Evolutionary conservation across 2,797 vertebrate species (phyloP).

Genomic region (Buphagus erythrorhynchus): DNA sequence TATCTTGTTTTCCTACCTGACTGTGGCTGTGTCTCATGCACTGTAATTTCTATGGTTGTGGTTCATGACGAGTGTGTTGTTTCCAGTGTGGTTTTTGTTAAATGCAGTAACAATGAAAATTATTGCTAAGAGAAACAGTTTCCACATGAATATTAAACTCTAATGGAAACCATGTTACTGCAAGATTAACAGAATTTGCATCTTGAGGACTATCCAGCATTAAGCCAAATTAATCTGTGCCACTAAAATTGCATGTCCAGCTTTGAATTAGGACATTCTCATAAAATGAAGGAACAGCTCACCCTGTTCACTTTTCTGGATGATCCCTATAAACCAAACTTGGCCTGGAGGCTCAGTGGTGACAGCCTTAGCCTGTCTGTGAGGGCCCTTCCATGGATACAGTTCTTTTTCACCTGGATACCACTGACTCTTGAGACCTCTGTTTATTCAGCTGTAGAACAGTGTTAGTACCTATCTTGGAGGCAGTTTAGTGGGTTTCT

Average conservation of each 20-base stretch:
- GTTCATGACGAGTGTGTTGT: background rate
- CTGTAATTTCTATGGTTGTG: background rate
- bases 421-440: background rate
- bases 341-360: background rate
- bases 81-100: conserved; percentile 39
- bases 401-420: background rate
- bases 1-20: background rate
- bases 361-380: background rate
- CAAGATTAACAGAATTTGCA: background rate
- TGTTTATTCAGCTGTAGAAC: conserved; percentile 50
- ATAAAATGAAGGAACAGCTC: background rate
- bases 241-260: background rate
- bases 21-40: background rate
- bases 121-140: background rate
- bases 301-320: background rate
- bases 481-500: background rate
- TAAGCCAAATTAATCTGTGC: conserved; percentile 1
- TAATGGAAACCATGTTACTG: conserved; percentile 3
- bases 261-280: background rate
- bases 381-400: background rate
- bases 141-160: conserved; percentile 5
- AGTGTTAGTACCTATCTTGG: background rate
- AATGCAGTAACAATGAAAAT: conserved; percentile 5
- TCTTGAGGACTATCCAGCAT: background rate
- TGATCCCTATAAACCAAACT: background rate